These are phyloP conservation scores for Picathartes gymnocephalus DNA, from an alignment of 2,113 vertebrate species.

Conservation along the genomic window DNA sequence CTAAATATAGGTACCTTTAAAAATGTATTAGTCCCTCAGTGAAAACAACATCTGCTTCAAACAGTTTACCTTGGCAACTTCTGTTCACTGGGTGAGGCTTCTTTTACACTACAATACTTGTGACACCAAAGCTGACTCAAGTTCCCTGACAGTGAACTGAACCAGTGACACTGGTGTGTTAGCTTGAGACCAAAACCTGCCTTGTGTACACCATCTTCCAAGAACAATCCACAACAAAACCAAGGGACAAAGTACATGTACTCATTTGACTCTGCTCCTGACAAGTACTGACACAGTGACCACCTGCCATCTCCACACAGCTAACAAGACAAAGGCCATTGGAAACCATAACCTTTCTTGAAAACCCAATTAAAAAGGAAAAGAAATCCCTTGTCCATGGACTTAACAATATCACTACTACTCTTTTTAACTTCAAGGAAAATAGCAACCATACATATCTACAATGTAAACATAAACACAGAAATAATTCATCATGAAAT, in stretches of 20 bases:
- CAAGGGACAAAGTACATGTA: not conserved
- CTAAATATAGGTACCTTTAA: not conserved
- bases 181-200: not conserved
- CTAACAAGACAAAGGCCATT: not conserved
- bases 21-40: not conserved
- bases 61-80: not conserved
- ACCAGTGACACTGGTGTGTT: not conserved
- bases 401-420: not conserved
- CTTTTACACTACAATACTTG: not conserved
- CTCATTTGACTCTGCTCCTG: not conserved
- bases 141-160: not conserved
- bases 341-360: not conserved
- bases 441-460: not conserved
- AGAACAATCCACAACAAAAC: not conserved
- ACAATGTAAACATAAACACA: not conserved
- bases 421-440: not conserved
- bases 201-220: not conserved
- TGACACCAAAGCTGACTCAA: not conserved
- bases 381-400: not conserved
- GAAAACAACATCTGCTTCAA: not conserved
- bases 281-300: not conserved
- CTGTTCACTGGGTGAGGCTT: not conserved
- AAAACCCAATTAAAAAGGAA: not conserved
- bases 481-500: not conserved
- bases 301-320: not conserved